These are phyloP conservation scores for Melanotaenia pygmaea DNA, from an alignment of 2,797 vertebrate species.

Conservation along the genomic window DNA sequence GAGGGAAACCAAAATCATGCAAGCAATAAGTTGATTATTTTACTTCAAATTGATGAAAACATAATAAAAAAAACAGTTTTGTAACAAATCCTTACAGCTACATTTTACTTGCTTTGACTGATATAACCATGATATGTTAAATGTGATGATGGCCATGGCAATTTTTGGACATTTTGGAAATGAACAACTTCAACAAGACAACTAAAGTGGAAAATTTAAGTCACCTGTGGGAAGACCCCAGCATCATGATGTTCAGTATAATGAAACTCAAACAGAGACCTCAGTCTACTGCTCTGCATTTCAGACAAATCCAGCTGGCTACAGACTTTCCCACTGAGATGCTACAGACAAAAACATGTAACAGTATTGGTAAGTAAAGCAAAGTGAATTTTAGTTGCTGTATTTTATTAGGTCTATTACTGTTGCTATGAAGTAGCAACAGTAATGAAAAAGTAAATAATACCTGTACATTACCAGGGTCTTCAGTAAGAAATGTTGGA, in stretches of 20 bases:
- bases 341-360: slow-evolving; percentile 3
- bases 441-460: background rate
- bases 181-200: background rate
- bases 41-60: background rate
- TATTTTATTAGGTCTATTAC: background rate
- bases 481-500: slow-evolving; percentile 43
- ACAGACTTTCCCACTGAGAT: slow-evolving; percentile 12
- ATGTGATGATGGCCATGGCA: background rate
- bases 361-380: background rate
- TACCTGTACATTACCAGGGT: slow-evolving; percentile 53
- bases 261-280: slow-evolving; percentile 87
- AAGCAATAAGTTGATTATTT: background rate
- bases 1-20: background rate
- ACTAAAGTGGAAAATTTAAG: background rate
- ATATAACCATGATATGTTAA: background rate
- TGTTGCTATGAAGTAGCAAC: background rate
- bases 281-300: slow-evolving; percentile 82
- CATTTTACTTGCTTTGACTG: background rate
- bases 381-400: background rate
- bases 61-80: background rate
- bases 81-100: background rate
- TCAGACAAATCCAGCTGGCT: slow-evolving; percentile 70
- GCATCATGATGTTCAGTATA: slow-evolving; percentile 87
- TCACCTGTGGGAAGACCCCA: slow-evolving; percentile 88
- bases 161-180: background rate